Evolutionary conservation across 2,113 vertebrate species (phyloP), one percentile per base, ranked within the genome.

Genomic region (Halcyon senegalensis): DNA sequence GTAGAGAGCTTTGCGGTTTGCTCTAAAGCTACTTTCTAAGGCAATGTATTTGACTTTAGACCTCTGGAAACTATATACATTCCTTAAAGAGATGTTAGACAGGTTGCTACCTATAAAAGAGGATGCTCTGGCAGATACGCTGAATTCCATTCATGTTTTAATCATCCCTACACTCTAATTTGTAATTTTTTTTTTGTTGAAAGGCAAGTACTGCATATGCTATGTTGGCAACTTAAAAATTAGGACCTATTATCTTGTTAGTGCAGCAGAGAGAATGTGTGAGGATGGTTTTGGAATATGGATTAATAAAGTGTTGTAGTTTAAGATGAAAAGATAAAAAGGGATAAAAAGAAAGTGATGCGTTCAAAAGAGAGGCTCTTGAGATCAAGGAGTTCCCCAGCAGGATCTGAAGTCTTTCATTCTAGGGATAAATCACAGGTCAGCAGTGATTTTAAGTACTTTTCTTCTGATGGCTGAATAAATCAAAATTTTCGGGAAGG

Each of bases 31-130:
- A 96, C 95, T 96, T 97, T 96, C 82, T 95, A 95, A 98, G 97
- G 96, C 97, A 97, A 94, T 97, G 95, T 94, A 95, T 98, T 98
- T 98, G 98, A 98, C 98, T 98, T 98, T 96, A 97, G 97, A 98
- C 98, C 98, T 97, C 90, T 72, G 88, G 94, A 98, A 98, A 96
- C 94, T 95, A 97, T 97, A 95, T 98, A 95, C 93, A 87, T 95
- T 97, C 95, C 97, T 97, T 98, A 96, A 98, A 96, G 96, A 98
- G 95, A 96, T 73, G 69, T 96, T 96, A 94, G 97, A 96, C 95
- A 96, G 96, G 76, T 96, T 98, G 89, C 97, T 98, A 98, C 96
- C 96, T 97, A 63, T 87, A 95, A 95, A 90, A 94, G 87, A 96
- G 77, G 84, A 70, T 96, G 90, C 95, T 97, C 76, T 97, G 97